These are phyloP conservation scores for Camptogramma bilineatum DNA, from an alignment of 2,888 invertebrate genomes.

Conservation along the genomic window DNA sequence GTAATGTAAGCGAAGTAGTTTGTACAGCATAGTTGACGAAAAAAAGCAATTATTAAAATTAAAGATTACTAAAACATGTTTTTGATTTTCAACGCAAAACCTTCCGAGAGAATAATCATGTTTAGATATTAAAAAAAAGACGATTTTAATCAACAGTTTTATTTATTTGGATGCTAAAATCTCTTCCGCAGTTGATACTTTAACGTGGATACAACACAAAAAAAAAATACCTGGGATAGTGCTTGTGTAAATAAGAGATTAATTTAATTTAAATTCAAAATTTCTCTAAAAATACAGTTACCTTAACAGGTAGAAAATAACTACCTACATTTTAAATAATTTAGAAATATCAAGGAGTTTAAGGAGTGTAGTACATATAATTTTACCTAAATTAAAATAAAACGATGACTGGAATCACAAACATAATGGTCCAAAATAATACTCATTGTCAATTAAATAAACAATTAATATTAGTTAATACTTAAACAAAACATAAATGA, in stretches of 20 bases:
- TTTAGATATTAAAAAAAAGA: constrained; percentile 42
- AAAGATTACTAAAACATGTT: constrained; percentile 81
- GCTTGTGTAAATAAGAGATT: constrained; percentile 55
- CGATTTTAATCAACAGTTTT: constrained; percentile 72
- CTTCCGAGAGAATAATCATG: neutral
- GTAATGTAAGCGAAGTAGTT: constrained; percentile 84
- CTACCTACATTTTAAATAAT: constrained; percentile 37
- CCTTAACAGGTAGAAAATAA: constrained; percentile 38
- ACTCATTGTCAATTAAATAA: constrained; percentile 61
- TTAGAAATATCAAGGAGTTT: constrained; percentile 28
- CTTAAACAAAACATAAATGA: constrained; percentile 56
- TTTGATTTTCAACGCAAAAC: constrained; percentile 53
- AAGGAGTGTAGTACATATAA: constrained; percentile 31
- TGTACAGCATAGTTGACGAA: constrained; percentile 85
- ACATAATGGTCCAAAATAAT: constrained; percentile 71
- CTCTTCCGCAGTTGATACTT: constrained; percentile 61
- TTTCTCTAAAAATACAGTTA: constrained; percentile 48
- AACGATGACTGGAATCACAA: constrained; percentile 50
- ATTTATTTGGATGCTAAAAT: constrained; percentile 81
- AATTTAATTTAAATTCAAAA: constrained; percentile 50
- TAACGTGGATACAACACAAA: constrained; percentile 70
- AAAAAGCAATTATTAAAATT: constrained; percentile 85
- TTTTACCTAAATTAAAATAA: constrained; percentile 34
- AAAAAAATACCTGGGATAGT: constrained; percentile 65
- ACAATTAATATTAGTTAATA: constrained; percentile 64